phyloP scores from a whole-genome alignment of 1,140 invertebrate species.

The Apolygus lucorum region DNA sequence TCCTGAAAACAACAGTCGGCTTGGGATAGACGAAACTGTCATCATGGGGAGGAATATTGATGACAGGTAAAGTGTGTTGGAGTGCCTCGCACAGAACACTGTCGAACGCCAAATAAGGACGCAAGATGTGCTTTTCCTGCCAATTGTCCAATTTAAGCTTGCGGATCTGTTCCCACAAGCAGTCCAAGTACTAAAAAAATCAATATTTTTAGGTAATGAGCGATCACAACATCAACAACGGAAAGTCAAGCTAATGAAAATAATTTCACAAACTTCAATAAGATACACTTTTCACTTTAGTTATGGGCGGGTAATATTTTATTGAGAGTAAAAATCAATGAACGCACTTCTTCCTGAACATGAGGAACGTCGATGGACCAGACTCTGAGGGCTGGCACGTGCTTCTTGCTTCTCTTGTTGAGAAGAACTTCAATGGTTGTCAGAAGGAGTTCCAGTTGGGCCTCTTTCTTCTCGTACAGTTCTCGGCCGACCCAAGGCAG shows the following conservation, averaged over 20 bases:
- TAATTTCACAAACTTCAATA: too few species aligned
- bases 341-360: constrained; percentile 91
- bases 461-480: constrained; percentile 93
- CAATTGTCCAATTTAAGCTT: constrained; percentile 91
- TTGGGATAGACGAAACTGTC: constrained; percentile 81
- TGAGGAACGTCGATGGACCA: constrained; percentile 89
- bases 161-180: constrained; percentile 90
- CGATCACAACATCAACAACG: background rate
- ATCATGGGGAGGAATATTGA: constrained; percentile 84
- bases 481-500: constrained; percentile 94
- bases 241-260: too few species aligned
- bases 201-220: constrained; percentile 2
- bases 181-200: constrained; percentile 72
- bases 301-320: too few species aligned
- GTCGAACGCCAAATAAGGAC: constrained; percentile 94
- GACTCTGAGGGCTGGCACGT: constrained; percentile 80
- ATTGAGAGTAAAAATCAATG: too few species aligned
- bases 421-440: constrained; percentile 91
- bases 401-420: constrained; percentile 85
- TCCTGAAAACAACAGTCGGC: constrained; percentile 79
- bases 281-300: too few species aligned
- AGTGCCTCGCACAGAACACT: constrained; percentile 88
- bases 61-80: constrained; percentile 85
- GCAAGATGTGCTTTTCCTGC: constrained; percentile 91
- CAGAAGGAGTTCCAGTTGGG: constrained; percentile 82